phyloP scores from a whole-genome alignment of 2,888 invertebrate species.

The Synanthedon andrenaeformis region DNA sequence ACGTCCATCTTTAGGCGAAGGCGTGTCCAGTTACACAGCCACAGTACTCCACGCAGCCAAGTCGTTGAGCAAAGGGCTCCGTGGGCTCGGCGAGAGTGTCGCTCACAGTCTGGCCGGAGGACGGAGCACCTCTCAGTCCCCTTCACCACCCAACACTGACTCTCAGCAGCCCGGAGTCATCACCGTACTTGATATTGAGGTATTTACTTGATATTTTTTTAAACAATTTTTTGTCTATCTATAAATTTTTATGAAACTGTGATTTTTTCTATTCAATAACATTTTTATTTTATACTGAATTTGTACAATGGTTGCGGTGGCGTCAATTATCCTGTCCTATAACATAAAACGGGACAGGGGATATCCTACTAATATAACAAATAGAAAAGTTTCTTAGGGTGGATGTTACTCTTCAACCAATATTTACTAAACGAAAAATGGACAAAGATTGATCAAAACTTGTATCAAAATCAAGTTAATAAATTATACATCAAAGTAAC shows the following conservation, averaged over 20 bases:
- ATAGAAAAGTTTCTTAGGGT: no score
- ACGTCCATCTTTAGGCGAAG: conserved; percentile 76
- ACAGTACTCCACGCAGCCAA: conserved; percentile 95
- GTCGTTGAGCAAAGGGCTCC: conserved; percentile 89
- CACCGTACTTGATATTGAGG: conserved; percentile 88
- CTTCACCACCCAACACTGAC: conserved; percentile 64
- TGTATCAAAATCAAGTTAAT: no score
- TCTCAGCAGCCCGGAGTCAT: conserved; percentile 87
- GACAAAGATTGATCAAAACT: no score
- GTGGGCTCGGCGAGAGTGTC: conserved; percentile 91
- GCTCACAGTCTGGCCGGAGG: conserved; percentile 89
- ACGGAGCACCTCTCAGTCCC: conserved; percentile 60
- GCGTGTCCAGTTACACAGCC: conserved; percentile 90
- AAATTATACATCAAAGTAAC: no score
- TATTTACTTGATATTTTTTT: conserved; percentile 21
- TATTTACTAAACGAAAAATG: no score
- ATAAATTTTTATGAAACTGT: no score
- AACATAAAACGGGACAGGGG: no score
- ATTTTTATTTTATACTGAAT: no score
- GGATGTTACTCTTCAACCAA: no score
- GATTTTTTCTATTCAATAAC: not conserved
- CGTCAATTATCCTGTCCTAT: no score
- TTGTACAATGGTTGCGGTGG: no score
- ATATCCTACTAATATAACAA: no score
- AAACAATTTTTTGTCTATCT: not conserved